Base-by-base conservation (phyloP, 2,113 vertebrate species). In the Asarcornis scutulata region DNA sequence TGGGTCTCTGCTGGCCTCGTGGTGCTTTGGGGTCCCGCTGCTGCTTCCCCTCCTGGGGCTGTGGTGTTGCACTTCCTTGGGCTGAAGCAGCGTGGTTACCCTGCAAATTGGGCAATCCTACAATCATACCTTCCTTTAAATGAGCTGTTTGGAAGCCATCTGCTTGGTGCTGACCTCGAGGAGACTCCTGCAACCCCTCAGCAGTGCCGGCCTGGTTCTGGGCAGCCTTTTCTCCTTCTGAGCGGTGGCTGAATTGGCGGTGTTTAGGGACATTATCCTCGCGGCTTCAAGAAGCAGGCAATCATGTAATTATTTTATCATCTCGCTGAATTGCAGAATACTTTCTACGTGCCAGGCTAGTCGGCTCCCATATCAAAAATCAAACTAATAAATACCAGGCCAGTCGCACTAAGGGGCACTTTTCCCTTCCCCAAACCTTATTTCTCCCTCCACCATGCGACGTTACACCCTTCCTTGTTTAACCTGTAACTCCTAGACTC, bases 11-110 rank as follows among this genome's bases (percentile, higher is more conserved):
- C 22, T 52, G 0, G 1, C 18, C 2, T 0, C 7, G 50, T 36
- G 44, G 14, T 13, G 11, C 0, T 1, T 20, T 0, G 2, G 75
- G 80, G 9, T 60, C 17, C 1, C 2, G 50, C 7, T 3, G 1
- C 36, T 1, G 3, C 7, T 48, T 62, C n/a, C 75, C 29, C 13
- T 46, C 11, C 50, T 32, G 2, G 1, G 7, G 75, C 44, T 56
- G 64, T 68, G 87, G 53, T 84, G 79, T 15, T 62, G 48, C 5
- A 0, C 50, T 88, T 56, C 82, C 78, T 31, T 81, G 60, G 81
- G 67, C 72, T 44, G 4, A 10, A 89, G 85, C 6, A 29, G 50
- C 4, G 0, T 48, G 68, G 64, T 82, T 46, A 38, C 88, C 80
- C 83, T 55, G 38, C n/a, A 4, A 6, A 1, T 32, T 84, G 80